phyloP scores from a whole-genome alignment of 2,797 vertebrate genomes.

The Lagorchestes hirsutus region DNA sequence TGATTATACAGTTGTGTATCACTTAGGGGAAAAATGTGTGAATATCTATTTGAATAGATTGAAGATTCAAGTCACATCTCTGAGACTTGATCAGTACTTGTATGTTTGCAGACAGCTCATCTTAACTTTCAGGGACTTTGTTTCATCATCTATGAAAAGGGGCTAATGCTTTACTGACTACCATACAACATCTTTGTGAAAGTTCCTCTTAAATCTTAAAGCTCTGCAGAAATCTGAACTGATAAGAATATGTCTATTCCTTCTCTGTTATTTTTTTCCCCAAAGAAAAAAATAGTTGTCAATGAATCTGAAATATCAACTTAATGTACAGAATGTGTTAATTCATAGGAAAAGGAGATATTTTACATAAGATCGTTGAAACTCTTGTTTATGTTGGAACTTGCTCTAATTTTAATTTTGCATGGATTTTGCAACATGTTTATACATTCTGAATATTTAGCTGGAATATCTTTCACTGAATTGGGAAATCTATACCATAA shows the following conservation, averaged over 20 bases:
- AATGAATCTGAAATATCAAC: background rate
- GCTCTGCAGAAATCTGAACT: no score
- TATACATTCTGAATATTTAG: background rate
- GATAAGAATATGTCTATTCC: no score
- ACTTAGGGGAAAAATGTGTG: no score
- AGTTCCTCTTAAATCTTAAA: no score
- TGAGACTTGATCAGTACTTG: no score
- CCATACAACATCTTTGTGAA: background rate
- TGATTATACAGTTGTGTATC: no score
- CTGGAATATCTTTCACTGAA: background rate
- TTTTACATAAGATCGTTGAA: background rate
- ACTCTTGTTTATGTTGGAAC: background rate
- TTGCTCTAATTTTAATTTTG: background rate
- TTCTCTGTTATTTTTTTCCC: background rate
- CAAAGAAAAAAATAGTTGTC: background rate
- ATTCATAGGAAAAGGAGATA: background rate
- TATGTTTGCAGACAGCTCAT: no score
- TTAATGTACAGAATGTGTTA: background rate
- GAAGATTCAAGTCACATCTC: no score
- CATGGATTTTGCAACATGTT: background rate
- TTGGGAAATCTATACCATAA: background rate
- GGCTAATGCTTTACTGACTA: background rate
- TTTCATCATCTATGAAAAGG: background rate
- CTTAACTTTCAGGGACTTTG: no score
- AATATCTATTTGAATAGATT: no score